Evolutionary conservation across 2,888 invertebrate species (phyloP), one percentile per base, ranked within the genome.

Genomic region (Limnephilus lunatus): DNA sequence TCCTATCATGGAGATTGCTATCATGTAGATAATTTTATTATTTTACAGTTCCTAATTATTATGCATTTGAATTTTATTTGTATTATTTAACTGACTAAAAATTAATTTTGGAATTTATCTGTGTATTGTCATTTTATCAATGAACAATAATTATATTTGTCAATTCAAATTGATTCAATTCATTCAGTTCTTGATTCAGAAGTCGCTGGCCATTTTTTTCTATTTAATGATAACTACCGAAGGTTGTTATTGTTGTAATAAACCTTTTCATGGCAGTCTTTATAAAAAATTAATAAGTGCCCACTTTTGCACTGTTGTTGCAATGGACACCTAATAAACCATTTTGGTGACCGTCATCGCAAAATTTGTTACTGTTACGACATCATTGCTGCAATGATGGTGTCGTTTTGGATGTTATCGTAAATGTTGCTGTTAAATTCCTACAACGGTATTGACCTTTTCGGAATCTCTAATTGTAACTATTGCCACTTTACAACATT

Each of bases 31-130:
- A 35, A 35, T 83, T 83, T 83, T 31, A 82, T 82, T 83, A 19
- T 83, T 35, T 32, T 83, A 35, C 83, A 35, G 83, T 83, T 83
- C 83, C 83, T 83, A 83, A n/a, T 83, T 35, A 3, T 83, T 83
- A 25, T 83, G 83, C 83, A 83, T 25, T 68, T 68, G 25, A 11
- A 5, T 83, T 83, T 83, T 83, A 35, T 35, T 83, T 25, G 35
- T 83, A 35, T 83, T 25, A 25, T 83, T 25, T 83, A 25, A 83
- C 82, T 2, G 31, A 83, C 83, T 25, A 25, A 83, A 35, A 25
- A 83, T 35, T 9, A 83, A n/a, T n/a, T n/a, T 83, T 68, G 9
- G 1, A 68, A 68, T 25, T 9, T 19, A 19, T 68, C 25, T 68
- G 9, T 68, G n/a, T 68, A n/a, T n/a, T 68, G 25, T 68, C n/a